Base-by-base conservation (phyloP, 2,888 invertebrate species). In the Amiota mariae region DNA sequence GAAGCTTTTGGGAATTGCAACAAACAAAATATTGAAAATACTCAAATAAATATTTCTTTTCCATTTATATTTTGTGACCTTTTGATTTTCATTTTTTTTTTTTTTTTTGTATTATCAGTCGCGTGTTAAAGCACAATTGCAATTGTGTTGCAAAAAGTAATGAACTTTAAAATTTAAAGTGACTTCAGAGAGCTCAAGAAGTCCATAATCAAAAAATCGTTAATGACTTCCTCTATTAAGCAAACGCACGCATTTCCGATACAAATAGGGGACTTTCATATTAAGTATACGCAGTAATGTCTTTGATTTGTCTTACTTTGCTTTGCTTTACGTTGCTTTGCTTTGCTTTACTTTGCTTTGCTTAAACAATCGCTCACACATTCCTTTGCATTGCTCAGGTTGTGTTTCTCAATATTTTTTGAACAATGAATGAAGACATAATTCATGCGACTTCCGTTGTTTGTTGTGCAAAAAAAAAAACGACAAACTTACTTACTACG, bases 381-480 rank as follows among this genome's bases (percentile, higher is more conserved):
- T 36, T 36, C 36, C 6, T 36, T 36, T 36, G 36, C 36, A 36
- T 36, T 36, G 6, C 36, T 36, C 36, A 6, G 8, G 36, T 36
- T 36, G 36, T 2, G 36, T 36, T 36, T 36, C 36, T 2, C 6
- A 6, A 36, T 36, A 6, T 36, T 36, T 75, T 75, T 70, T 12
- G 18, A 73, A 76, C 70, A 64, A 18, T 64, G 76, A 79, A 76
- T 78, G 80, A 77, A 77, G 76, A 76, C 79, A 78, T 83, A 79
- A 78, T 77, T 79, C 78, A 83, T 79, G 75, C 70, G 75, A 80
- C 80, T 82, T 76, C 84, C 80, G 78, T 75, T 67, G 67, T 36
- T 36, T 36, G 36, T 36, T 36, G 36, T 36, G 36, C 36, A 36
- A 36, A 36, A 36, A 36, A 36, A 36, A 36, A 2, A 36, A 36